These are phyloP conservation scores for Erithacus rubecula DNA, from an alignment of 2,797 vertebrate genomes.

Conservation along the genomic window DNA sequence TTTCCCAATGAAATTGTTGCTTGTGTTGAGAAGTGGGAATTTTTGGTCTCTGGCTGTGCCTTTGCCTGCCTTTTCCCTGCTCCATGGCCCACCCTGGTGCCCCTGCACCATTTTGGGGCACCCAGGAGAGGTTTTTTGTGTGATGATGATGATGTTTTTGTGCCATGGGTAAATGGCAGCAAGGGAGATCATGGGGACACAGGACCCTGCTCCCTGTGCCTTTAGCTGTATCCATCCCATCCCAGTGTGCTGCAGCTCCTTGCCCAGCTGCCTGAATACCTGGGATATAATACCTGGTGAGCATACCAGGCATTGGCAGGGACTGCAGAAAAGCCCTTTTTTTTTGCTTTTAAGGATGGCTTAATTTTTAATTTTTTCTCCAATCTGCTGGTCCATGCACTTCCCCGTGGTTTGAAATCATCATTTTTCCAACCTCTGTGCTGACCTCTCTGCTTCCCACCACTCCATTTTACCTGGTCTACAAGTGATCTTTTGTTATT, in stretches of 20 bases:
- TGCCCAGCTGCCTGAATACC: neutral
- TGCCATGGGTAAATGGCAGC: neutral
- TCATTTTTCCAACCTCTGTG: neutral
- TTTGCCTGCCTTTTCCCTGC: neutral
- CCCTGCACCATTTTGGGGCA: neutral
- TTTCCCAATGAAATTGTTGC: neutral
- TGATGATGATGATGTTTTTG: neutral
- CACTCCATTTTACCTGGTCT: neutral
- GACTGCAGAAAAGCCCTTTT: neutral
- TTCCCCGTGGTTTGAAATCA: accelerated
- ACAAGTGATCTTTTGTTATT: neutral
- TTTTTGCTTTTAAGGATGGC: neutral
- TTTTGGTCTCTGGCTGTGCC: neutral
- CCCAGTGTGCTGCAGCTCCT: neutral
- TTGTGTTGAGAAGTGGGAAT: neutral
- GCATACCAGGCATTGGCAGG: neutral
- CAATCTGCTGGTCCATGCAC: accelerated
- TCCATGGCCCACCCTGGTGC: neutral
- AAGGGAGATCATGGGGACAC: neutral
- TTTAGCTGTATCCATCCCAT: neutral
- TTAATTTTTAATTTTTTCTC: neutral
- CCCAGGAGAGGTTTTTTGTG: neutral
- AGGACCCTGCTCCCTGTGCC: accelerated
- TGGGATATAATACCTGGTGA: neutral
- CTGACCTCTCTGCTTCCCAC: neutral